Evolutionary conservation across 2,113 vertebrate genomes (phyloP), one percentile per base, ranked within the genome.

Genomic region (Parus major): DNA sequence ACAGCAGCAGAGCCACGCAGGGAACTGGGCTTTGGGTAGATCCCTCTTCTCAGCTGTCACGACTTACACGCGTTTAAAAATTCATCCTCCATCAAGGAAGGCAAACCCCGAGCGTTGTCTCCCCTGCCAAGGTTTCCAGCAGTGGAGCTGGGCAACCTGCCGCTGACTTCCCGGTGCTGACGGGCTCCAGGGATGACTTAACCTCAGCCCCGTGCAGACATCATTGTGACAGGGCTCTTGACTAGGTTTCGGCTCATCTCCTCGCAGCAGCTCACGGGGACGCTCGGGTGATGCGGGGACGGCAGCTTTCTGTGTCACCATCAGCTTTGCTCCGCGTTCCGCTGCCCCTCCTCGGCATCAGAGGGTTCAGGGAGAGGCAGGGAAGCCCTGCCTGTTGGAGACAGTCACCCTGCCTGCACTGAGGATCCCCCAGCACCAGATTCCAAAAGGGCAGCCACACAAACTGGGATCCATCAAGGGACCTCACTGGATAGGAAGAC

Each of bases 191-290:
- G 95, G 95, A 96, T 92, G 90, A 86, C 88, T 95, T 78, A 92
- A 88, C 76, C 93, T 93, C 90, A 93, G 94, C 86, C 64, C 47
- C 0, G 12, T 39, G 64, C 86, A 90, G 86, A 88, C 76, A 96
- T 92, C 69, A 41, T 71, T 94, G 93, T 95, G 90, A 96, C 94
- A 96, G 88, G 90, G 76, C 93, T 94, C 88, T 63, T 78, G 68
- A 86, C 92, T 84, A 70, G 80, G 94, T 90, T 94, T 96, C 57
- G 35, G 90, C 69, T 93, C 93, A 96, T 92, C 95, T 94, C 85
- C 93, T 94, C 75, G 60, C 90, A 86, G 92, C 79, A 73, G 80
- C 90, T 93, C 90, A 64, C 7, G 7, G 90, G 93, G 93, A 95
- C 20, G 85, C 77, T 83, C 3, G 46, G 82, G 80, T 94, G 86